Evolutionary conservation across 2,797 vertebrate genomes (phyloP).

Genomic region (Oreortyx pictus): DNA sequence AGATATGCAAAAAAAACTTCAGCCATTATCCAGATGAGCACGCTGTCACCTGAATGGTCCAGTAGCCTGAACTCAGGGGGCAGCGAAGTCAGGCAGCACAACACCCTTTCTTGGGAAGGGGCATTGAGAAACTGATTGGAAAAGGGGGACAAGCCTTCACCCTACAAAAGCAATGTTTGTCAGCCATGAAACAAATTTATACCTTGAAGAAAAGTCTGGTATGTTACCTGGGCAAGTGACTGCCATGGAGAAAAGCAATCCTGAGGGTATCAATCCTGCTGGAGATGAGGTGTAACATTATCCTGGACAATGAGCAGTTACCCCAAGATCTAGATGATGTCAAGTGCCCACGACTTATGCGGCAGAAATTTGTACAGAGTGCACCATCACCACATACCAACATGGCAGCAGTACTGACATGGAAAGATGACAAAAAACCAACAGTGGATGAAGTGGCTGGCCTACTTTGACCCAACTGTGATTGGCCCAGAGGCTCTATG

Average conservation of each 20-base stretch:
- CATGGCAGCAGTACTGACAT: neutral
- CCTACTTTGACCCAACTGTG: neutral
- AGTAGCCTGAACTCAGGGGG: too few relatives aligned
- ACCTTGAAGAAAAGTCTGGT: neutral
- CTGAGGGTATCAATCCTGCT: neutral
- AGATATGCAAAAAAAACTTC: too few relatives aligned
- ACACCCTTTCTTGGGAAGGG: too few relatives aligned
- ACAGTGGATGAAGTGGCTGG: neutral
- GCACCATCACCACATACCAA: neutral
- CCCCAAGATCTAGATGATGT: neutral
- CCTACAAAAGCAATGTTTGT: neutral
- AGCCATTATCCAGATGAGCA: too few relatives aligned
- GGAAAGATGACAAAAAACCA: neutral
- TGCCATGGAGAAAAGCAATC: neutral
- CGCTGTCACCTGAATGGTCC: too few relatives aligned
- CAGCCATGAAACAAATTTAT: neutral
- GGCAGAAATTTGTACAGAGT: neutral
- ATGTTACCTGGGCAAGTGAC: neutral
- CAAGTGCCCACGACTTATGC: neutral
- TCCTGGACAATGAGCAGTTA: neutral
- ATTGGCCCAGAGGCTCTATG: neutral
- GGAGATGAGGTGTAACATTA: neutral
- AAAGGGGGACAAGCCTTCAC: neutral
- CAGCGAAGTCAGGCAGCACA: too few relatives aligned
- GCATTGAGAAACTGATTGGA: too few relatives aligned